Percentiles rank a stretch among this genome's conserved stretches.
phyloP scores from a whole-genome alignment of 1,140 invertebrate species.

The Heliconius nattereri region DNA sequence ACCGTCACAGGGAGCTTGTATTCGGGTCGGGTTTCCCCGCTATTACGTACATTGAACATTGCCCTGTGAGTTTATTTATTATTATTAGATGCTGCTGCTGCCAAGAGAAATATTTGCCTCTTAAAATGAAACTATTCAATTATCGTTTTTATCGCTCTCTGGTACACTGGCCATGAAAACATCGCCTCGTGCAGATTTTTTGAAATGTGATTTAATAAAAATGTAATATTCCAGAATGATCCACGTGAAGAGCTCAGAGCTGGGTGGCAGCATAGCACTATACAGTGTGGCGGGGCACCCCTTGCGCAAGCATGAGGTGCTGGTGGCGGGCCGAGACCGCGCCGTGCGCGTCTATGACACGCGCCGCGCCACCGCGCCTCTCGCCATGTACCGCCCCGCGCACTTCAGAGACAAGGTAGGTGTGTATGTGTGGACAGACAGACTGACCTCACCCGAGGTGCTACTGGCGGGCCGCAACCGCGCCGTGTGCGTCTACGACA shows the following conservation, averaged over 20 bases:
- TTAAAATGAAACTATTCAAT: no score
- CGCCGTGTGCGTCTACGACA: slow-evolving; percentile 86
- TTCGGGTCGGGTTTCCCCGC: no score
- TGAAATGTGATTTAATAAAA: no score
- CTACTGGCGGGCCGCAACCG: slow-evolving; percentile 88
- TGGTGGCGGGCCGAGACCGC: slow-evolving; percentile 87
- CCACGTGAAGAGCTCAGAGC: slow-evolving; percentile 80
- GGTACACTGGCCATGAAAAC: no score
- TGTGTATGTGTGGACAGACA: not conserved
- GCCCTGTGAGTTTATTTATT: not conserved
- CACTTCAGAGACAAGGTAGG: slow-evolving; percentile 34
- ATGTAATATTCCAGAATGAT: slow-evolving; percentile 82
- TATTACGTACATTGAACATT: not conserved
- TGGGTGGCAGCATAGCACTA: slow-evolving; percentile 84
- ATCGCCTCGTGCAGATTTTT: no score
- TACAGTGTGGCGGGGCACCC: slow-evolving; percentile 95
- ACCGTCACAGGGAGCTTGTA: not conserved
- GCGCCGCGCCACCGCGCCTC: slow-evolving; percentile 80
- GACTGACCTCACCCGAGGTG: slow-evolving; percentile 83
- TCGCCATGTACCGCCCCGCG: slow-evolving; percentile 76
- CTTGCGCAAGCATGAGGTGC: slow-evolving; percentile 88
- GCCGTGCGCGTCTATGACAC: slow-evolving; percentile 87
- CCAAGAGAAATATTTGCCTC: no score
- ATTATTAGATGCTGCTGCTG: not conserved
- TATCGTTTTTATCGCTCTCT: no score